A percentile compares a stretch with the other conserved stretches of the same genome.
phyloP scores from a whole-genome alignment of 2,797 vertebrate species.

The Psittacula derbiana region DNA sequence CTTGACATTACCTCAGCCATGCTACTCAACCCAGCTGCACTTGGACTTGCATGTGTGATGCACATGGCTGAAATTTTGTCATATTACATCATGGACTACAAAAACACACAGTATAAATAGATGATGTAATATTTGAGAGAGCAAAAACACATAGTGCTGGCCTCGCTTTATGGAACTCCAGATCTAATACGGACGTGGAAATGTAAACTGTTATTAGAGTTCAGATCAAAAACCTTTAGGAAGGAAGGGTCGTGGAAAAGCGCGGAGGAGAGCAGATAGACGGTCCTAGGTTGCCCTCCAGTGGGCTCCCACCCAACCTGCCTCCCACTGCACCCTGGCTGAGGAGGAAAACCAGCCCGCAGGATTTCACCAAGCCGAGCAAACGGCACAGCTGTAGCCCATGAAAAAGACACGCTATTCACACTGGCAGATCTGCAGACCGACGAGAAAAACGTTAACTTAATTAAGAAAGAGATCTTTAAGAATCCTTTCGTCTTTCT shows the following conservation, averaged over 20 bases:
- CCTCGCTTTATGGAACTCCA: slow-evolving; percentile 49
- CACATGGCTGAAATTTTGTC: slow-evolving; percentile 74
- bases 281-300: slow-evolving; percentile 77
- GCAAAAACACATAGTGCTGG: slow-evolving; percentile 50
- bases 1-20: slow-evolving; percentile 82
- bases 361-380: neutral
- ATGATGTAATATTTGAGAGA: slow-evolving; percentile 66
- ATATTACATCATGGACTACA: slow-evolving; percentile 76
- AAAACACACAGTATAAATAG: slow-evolving; percentile 74
- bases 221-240: neutral
- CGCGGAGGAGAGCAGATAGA: neutral
- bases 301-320: slow-evolving; percentile 58
- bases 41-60: slow-evolving; percentile 73
- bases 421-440: neutral
- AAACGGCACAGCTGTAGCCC: neutral
- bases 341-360: neutral
- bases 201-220: slow-evolving; percentile 27
- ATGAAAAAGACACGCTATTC: neutral
- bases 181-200: slow-evolving; percentile 34
- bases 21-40: slow-evolving; percentile 78
- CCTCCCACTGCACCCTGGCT: neutral
- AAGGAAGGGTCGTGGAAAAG: neutral
- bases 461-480: slow-evolving; percentile 3
- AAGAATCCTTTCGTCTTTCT: neutral
- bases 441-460: neutral